Evolutionary conservation across 2,797 vertebrate genomes (phyloP), one percentile per base, ranked within the genome.

Genomic region (Amazona ochrocephala): DNA sequence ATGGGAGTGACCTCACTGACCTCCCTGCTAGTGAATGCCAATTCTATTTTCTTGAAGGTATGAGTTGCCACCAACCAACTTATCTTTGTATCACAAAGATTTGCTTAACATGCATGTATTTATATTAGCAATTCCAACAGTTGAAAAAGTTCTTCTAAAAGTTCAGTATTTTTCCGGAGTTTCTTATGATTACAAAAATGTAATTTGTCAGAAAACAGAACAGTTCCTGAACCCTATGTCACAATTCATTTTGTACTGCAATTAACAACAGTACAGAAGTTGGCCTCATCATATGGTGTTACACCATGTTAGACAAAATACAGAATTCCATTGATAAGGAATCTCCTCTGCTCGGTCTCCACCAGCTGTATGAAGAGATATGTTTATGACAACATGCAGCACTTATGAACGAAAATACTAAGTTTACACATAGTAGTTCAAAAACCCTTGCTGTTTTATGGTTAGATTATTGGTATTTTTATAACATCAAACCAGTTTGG

Each of bases 221-320:
- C 10, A 53, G 42, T 42, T 64, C 32, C 6, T 83, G 56, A 92
- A 64, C 13, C 5, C 8, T 42, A 13, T 32, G 34, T 79, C 26
- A 14, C 14, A 4, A 76, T 88, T 87, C 26, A 37, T 88, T 94
- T 88, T 84, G n/a, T 58, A 14, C 26, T 83, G 41, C 29, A 64
- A 4, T 74, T 29, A 61, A 42, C 58, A 87, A 5, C 44, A 54
- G 5, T 67, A 23, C 44, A 67, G 50, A 75, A 61, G 19, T 65
- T 89, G 48, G 50, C 26, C 13, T 89, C 17, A n/a, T 50, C 8
- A 2, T 75, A 4, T 0, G 0, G 3, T 37, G 13, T 81, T 95
- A 76, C 54, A 42, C 48, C 27, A 3, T 58, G 14, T 75, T 91
- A 78, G 72, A 89, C 45, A 89, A 94, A 90, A 83, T 61, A 44